Evolutionary conservation across 53 echinoderm and acorn worm genomes (phyloP), one percentile per base, ranked within the genome.

Genomic region (Astropecten irregularis): DNA sequence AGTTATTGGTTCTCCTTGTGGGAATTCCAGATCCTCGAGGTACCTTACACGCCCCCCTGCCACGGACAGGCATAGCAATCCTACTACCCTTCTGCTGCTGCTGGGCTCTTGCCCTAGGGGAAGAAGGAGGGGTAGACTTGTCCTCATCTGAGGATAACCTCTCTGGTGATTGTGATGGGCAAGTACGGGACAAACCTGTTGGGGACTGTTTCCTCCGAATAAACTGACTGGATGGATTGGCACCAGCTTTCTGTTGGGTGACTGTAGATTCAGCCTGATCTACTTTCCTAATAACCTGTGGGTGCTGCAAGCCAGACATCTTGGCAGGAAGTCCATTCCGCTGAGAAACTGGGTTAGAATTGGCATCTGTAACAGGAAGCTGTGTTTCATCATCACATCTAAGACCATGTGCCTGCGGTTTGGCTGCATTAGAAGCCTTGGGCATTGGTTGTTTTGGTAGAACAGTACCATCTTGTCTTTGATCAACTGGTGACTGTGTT

Each of bases 31-130:
- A 34, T 4, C 79, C 76, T 4, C 86, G 64, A 1, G 86, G 86
- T 10, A 85, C 74, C 40, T 73, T 85, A 38, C 76, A 74, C 0
- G 66, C 49, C 7, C 85, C 86, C 55, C 86, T 73, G 44, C 86
- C 86, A 9, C 86, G 49, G 10, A 85, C 66, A 25, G 74, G 86
- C 42, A 66, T 39, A 15, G 86, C 76, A 42, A 85, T 85, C 66
- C 71, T 85, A 40, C 74, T 85, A 14, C 66, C 73, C 23, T 31
- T 40, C 38, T 66, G 52, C 49, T 61, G 59, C 6, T 66, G 74
- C 30, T 76, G 79, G 46, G 9, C 79, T 30, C 46, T 61, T 6
- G 61, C 27, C 66, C 51, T 40, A 15, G 86, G 86, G 1, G 76
- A 76, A 0, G 85, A 30, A 2, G 55, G 66, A 4, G 84, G 84